phyloP scores from a whole-genome alignment of 2,797 vertebrate genomes.

The Silurus lanzhouensis region DNA sequence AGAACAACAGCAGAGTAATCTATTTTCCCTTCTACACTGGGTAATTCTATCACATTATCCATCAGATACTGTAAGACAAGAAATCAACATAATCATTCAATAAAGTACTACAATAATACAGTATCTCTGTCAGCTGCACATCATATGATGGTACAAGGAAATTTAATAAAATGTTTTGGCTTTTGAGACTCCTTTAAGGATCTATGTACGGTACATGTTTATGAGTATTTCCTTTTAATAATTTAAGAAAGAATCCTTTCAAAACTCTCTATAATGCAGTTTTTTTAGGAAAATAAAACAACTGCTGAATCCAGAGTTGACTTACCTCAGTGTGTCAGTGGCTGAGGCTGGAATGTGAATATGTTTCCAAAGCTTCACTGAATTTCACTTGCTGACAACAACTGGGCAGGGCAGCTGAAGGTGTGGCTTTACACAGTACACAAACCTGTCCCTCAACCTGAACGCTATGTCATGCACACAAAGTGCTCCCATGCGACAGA shows the following conservation, averaged over 20 bases:
- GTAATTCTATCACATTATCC: neutral
- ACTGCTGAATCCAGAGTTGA: neutral
- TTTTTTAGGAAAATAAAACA: neutral
- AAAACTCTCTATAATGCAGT: neutral
- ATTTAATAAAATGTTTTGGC: no score
- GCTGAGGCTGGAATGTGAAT: constrained; percentile 27
- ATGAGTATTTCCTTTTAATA: neutral
- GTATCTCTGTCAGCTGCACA: neutral
- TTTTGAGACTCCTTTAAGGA: neutral
- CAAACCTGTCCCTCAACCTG: constrained; percentile 48
- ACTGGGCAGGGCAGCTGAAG: constrained; percentile 62
- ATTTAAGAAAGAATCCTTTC: neutral
- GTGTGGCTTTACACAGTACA: constrained; percentile 68
- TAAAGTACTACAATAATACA: neutral
- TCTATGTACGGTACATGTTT: neutral
- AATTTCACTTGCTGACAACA: constrained; percentile 70
- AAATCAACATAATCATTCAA: constrained; percentile 27
- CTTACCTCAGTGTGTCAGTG: constrained; percentile 45
- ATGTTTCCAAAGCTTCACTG: constrained; percentile 30
- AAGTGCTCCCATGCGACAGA: constrained; percentile 58
- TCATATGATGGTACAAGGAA: neutral
- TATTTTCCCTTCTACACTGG: neutral
- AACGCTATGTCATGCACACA: constrained; percentile 38
- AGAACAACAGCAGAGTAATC: neutral
- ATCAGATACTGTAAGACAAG: constrained; percentile 9